Percentiles rank a stretch among this genome's conserved stretches.
Evolutionary conservation across 2,113 vertebrate genomes (phyloP).

Genomic region (Callithrix jacchus): DNA sequence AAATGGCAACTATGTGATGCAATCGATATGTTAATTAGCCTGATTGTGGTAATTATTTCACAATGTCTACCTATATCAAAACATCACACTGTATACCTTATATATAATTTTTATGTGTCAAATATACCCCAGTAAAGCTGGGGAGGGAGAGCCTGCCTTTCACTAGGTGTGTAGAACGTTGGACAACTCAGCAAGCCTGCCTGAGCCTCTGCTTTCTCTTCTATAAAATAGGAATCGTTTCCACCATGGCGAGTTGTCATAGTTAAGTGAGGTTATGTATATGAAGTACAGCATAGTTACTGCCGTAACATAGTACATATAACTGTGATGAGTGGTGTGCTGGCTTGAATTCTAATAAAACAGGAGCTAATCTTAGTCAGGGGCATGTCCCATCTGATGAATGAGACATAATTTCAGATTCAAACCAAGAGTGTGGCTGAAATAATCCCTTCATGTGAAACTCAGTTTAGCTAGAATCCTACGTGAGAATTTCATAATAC

Average conservation of each 20-base stretch:
- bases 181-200: neutral
- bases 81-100: neutral
- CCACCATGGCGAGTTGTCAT: neutral
- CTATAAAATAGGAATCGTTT: neutral
- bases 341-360: neutral
- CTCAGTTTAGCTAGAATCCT: neutral
- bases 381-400: neutral
- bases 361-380: neutral
- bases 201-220: neutral
- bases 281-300: neutral
- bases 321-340: neutral
- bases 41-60: neutral
- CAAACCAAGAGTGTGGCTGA: neutral
- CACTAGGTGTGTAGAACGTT: neutral
- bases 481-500: neutral
- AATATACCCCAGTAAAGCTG: neutral
- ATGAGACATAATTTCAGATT: neutral
- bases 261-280: neutral
- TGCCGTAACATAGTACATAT: neutral
- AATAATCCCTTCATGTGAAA: neutral
- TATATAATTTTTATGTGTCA: neutral
- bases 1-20: neutral
- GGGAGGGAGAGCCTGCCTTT: neutral
- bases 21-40: neutral
- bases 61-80: neutral